Evolutionary conservation across 2,113 vertebrate genomes (phyloP).

Genomic region (Brachypteracias leptosomus): DNA sequence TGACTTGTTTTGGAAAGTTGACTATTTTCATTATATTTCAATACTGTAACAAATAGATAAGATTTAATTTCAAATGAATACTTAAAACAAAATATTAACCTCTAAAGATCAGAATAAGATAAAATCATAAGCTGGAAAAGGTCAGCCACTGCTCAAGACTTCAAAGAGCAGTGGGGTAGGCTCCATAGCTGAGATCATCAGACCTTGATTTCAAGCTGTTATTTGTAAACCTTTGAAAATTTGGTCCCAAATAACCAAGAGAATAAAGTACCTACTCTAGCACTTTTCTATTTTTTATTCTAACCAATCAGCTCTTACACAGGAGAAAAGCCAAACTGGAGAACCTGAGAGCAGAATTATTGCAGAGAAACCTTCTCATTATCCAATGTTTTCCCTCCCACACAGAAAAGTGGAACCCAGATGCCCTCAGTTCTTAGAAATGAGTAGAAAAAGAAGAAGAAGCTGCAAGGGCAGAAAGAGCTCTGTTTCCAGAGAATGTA

Average conservation of each 20-base stretch:
- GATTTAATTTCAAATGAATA: background rate
- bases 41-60: background rate
- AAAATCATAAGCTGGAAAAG: background rate
- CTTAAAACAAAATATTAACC: background rate
- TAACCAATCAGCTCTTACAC: background rate
- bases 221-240: background rate
- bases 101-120: background rate
- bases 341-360: background rate
- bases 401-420: conserved; percentile 41
- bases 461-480: conserved; percentile 80
- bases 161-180: background rate
- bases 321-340: background rate
- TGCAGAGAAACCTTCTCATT: background rate
- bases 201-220: background rate
- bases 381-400: conserved; percentile 26
- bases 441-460: conserved; percentile 86
- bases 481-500: conserved; percentile 83
- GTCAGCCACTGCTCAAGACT: background rate
- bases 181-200: background rate
- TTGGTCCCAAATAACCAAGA: background rate
- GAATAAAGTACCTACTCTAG: background rate
- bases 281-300: background rate
- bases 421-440: conserved; percentile 49
- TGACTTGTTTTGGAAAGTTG: background rate
- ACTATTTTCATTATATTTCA: background rate